phyloP scores from a whole-genome alignment of 2,113 vertebrate species.

The Upupa epops region DNA sequence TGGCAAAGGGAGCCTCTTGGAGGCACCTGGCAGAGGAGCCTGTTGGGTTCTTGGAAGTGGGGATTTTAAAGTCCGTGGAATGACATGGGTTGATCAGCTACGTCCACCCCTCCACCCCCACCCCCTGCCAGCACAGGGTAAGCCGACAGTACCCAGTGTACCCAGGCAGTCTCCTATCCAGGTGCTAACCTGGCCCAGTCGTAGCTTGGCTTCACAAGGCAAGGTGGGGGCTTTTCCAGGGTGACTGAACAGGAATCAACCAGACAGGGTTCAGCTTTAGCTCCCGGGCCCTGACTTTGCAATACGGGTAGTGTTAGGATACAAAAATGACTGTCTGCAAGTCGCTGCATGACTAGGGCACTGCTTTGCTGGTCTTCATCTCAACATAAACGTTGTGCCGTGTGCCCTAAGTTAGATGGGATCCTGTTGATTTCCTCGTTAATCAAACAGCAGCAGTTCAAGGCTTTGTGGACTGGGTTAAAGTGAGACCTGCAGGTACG shows the following conservation, averaged over 20 bases:
- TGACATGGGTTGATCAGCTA: too few species aligned
- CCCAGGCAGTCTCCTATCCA: too few species aligned
- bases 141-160: too few species aligned
- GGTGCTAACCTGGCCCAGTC: too few species aligned
- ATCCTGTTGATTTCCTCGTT: not conserved
- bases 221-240: too few species aligned
- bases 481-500: not conserved
- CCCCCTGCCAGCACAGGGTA: too few species aligned
- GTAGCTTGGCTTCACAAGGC: too few species aligned
- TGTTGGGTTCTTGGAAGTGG: not conserved
- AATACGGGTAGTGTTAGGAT: not conserved
- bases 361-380: not conserved
- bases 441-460: not conserved
- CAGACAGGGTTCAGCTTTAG: not conserved
- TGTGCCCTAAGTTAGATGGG: not conserved
- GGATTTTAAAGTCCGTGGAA: too few species aligned
- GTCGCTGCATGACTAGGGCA: not conserved
- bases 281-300: not conserved
- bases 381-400: not conserved
- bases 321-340: not conserved
- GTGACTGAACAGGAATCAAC: not conserved
- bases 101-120: too few species aligned
- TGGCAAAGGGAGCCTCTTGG: not conserved
- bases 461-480: not conserved
- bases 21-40: too few species aligned